Evolutionary conservation across 1,140 invertebrate species (phyloP).

Genomic region (Plectrocnemia conspersa): DNA sequence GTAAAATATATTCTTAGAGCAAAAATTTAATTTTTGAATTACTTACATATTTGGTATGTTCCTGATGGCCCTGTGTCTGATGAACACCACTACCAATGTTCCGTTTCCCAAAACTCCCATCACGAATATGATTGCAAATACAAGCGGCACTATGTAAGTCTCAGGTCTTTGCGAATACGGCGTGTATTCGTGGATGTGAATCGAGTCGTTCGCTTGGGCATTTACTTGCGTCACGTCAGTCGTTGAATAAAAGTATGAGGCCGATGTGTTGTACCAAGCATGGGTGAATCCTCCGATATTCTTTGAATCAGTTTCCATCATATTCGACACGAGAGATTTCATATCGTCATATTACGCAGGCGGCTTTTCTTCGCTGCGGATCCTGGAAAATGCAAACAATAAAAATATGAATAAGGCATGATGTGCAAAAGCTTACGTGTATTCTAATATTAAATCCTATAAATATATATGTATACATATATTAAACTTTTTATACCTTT

Average conservation of each 20-base stretch:
- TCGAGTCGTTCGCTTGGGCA: background rate
- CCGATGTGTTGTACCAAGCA: conserved; percentile 4
- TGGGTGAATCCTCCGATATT: too few species aligned
- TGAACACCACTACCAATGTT: conserved; percentile 69
- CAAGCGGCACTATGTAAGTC: conserved; percentile 72
- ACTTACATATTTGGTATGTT: conserved; percentile 81
- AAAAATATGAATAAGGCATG: too few species aligned
- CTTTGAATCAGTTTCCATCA: background rate
- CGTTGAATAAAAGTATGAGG: background rate
- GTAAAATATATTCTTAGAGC: too few species aligned
- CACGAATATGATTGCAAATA: conserved; percentile 77
- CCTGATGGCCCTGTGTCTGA: conserved; percentile 65
- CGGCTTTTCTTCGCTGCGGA: too few species aligned
- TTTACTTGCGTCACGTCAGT: conserved; percentile 2
- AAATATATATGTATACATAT: too few species aligned
- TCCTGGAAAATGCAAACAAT: too few species aligned
- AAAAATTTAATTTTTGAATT: too few species aligned
- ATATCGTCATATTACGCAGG: too few species aligned
- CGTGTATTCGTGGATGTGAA: conserved; percentile 46
- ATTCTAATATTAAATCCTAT: too few species aligned
- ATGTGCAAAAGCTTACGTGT: too few species aligned
- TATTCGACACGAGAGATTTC: too few species aligned
- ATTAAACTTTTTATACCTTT: too few species aligned
- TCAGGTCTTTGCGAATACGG: conserved; percentile 65
- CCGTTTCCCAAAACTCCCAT: conserved; percentile 80